Conservation (phyloP, 2,113 vertebrate species). For the Thalassarche chlororhynchos region DNA sequence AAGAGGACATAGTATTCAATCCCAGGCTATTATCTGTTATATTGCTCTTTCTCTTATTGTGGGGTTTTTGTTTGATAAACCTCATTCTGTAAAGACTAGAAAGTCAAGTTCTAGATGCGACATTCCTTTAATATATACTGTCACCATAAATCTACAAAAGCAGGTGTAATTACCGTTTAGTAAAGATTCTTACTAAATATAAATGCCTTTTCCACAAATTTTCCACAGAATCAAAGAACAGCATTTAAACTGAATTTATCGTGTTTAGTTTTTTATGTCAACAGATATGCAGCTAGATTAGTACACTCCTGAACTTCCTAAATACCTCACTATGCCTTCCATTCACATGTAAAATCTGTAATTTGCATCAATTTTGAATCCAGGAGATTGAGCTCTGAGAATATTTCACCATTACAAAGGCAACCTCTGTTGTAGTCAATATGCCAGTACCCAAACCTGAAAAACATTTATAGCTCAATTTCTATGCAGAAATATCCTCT, state of each 20-base stretch:
- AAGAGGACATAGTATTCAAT: neutral
- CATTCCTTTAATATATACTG: neutral
- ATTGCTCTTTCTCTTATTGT: neutral
- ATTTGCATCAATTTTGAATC: neutral
- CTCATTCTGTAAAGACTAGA: neutral
- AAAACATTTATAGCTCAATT: neutral
- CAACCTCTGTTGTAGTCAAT: neutral
- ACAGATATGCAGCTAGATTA: neutral
- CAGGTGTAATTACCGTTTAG: neutral
- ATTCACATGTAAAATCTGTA: neutral
- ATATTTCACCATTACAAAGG: neutral
- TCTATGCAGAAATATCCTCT: neutral
- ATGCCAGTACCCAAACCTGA: neutral
- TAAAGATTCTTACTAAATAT: neutral
- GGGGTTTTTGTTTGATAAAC: neutral
- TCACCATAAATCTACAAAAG: neutral
- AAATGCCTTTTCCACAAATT: neutral
- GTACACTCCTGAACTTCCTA: neutral
- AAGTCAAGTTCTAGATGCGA: neutral
- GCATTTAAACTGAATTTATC: neutral
- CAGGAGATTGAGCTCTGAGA: neutral
- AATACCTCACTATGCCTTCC: neutral
- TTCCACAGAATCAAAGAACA: neutral
- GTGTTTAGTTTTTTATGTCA: neutral
- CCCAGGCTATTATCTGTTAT: neutral